Base-by-base conservation (phyloP, 2,888 invertebrate species). In the Stenurella melanura region DNA sequence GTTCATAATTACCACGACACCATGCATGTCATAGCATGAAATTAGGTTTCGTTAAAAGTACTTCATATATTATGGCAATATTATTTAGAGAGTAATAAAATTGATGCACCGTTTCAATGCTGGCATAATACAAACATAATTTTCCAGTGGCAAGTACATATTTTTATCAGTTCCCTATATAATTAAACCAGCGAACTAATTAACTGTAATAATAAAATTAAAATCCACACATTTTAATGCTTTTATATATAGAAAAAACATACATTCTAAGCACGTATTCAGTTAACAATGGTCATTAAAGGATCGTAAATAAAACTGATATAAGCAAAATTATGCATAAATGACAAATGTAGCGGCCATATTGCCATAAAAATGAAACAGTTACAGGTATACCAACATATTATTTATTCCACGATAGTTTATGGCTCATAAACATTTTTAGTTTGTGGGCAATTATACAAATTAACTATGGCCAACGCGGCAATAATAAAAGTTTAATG, bases 401-500 rank as follows among this genome's bases (percentile, higher is more conserved):
- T 87, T 87, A 88, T 88, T 87, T 87, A 88, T 87, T 87, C 86
- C 85, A 78, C 81, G 83, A 85, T 86, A 85, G 82, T 88, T 88
- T 87, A 87, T 86, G 86, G 84, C 76, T 85, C 87, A 82, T 87
- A 87, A 88, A 87, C 83, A 84, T 87, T 87, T 87, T 87, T 85
- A 86, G 86, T 86, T 85, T 86, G 86, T 85, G 83, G 84, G 85
- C 86, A 87, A 88, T 88, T 88, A 88, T 87, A 87, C 86, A 87
- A 88, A 88, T 87, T 87, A 87, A 87, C 86, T 86, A 85, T 86
- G 83, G 83, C 83, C 84, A 85, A 80, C 80, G 81, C 81, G 78
- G 82, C 63, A 70, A 77, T 82, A 81, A 81, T 85, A 83, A 85
- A 85, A 67, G 75, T 83, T 84, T 84, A 83, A 85, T 84, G 75